phyloP scores from a whole-genome alignment of 2,113 vertebrate species.

The Hiodon alosoides region DNA sequence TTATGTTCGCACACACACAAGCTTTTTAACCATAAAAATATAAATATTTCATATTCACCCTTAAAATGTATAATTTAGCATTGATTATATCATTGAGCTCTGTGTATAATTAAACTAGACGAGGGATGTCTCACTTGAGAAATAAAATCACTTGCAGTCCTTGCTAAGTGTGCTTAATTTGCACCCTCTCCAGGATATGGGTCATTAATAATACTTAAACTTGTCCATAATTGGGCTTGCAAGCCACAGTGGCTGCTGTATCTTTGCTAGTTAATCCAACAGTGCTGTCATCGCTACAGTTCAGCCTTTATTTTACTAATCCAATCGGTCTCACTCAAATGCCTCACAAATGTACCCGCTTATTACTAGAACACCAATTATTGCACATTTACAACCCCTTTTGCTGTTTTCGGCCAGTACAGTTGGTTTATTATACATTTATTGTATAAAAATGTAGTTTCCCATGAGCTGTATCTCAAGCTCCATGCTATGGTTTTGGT shows the following conservation, averaged over 20 bases:
- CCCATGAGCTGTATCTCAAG: neutral
- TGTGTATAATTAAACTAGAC: constrained; percentile 16
- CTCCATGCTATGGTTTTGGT: too few species aligned
- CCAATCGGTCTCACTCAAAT: constrained; percentile 10
- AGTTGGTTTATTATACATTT: neutral
- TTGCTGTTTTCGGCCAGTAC: neutral
- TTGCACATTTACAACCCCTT: constrained; percentile 1
- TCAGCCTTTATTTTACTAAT: constrained; percentile 13
- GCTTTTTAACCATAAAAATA: neutral
- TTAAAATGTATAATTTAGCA: constrained; percentile 15
- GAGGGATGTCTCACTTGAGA: constrained; percentile 14
- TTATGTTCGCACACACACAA: neutral
- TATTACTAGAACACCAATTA: constrained; percentile 9
- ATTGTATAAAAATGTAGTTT: neutral
- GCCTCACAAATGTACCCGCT: constrained; percentile 1
- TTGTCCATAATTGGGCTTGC: constrained; percentile 19
- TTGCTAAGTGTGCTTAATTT: constrained; percentile 19
- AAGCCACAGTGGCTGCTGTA: constrained; percentile 4
- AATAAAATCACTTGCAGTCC: constrained; percentile 9
- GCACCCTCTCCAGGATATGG: constrained; percentile 10
- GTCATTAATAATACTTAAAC: constrained; percentile 26
- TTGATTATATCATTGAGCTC: constrained; percentile 16
- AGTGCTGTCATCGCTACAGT: neutral
- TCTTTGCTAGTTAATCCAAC: constrained; percentile 3
- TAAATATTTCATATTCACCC: constrained; percentile 5